Base-by-base conservation (phyloP, 2,113 vertebrate species). In the Myocastor coypus region DNA sequence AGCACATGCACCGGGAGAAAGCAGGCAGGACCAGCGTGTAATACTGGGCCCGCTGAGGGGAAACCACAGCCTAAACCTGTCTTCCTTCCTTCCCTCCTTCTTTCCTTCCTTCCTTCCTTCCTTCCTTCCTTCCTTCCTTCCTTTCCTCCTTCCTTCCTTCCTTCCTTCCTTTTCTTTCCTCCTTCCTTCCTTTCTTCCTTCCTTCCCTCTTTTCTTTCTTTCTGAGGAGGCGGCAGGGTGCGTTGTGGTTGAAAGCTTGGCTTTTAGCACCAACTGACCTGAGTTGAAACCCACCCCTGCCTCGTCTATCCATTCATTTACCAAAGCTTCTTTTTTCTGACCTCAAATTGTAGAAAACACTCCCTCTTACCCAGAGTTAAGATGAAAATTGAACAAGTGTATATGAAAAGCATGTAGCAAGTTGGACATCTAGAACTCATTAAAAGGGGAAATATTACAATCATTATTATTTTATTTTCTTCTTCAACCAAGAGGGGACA, bases 361-460 rank as follows among this genome's bases (percentile, higher is more conserved):
- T 6, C 1, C 11, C 55, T 92, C 40, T 83, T 94, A 46, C 57
- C 22, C 83, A 42, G 50, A 46, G n/a, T 63, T 84, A 78, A 57
- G 82, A 40, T 92, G 84, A 92, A 28, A 30, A 69, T 82, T 69
- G 87, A 95, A 37, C 73, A 86, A 89, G 3, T 55, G 13, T 77
- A 61, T 75, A 20, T 69, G 8, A 87, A 64, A 84, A 87, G 63
- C 22, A 88, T 30, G 93, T 55, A 82, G 50, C 64, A 28, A 37
- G 71, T 16, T 30, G 37, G 73, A 34, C 20, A n/a, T 40, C 22
- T 57, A 66, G n/a, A 84, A 42, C 64, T 86, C 85, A 55, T 68
- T 89, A 64, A 64, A 63, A 84, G 28, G 26, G 80, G 46, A 34
- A 89, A 88, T 78, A 57, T 22, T 83, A 50, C 55, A 7, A 61